Percentiles rank a stretch among this genome's conserved stretches.
phyloP scores from a whole-genome alignment of 2,797 vertebrate genomes.

The Sarcophilus harrisii region DNA sequence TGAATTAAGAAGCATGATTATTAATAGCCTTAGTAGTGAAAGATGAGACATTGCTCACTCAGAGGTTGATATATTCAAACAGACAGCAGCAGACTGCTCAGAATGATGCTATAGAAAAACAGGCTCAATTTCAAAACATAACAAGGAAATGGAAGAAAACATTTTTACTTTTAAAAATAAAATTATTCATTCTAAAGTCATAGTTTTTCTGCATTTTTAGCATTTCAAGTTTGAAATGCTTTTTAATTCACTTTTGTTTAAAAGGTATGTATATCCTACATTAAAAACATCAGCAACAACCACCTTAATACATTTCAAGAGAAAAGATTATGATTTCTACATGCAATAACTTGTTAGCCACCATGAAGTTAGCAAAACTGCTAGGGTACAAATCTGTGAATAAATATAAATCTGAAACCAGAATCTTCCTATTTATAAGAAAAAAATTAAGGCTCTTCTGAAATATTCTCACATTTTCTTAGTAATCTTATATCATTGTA shows the following conservation, averaged over 20 bases:
- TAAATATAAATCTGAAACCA: neutral
- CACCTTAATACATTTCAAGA: neutral
- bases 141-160: conserved; percentile 68
- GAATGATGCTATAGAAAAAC: conserved; percentile 45
- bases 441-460: neutral
- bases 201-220: conserved; percentile 59
- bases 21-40: neutral
- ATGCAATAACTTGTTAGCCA: neutral
- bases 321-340: neutral
- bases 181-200: conserved; percentile 75
- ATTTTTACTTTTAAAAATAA: conserved; percentile 78
- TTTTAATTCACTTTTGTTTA: conserved; percentile 71
- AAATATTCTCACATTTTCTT: conserved; percentile 19
- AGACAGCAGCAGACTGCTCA: conserved; percentile 41
- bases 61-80: neutral
- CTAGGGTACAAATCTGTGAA: neutral
- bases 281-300: neutral
- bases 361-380: rapidly evolving
- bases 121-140: conserved; percentile 59
- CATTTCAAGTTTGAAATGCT: conserved; percentile 53
- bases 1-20: neutral
- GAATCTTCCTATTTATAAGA: neutral
- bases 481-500: neutral
- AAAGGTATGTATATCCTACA: neutral
- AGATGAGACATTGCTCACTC: neutral